Evolutionary conservation across 53 echinoderm and acorn worm species (phyloP).

Genomic region (Apostichopus leukothele): DNA sequence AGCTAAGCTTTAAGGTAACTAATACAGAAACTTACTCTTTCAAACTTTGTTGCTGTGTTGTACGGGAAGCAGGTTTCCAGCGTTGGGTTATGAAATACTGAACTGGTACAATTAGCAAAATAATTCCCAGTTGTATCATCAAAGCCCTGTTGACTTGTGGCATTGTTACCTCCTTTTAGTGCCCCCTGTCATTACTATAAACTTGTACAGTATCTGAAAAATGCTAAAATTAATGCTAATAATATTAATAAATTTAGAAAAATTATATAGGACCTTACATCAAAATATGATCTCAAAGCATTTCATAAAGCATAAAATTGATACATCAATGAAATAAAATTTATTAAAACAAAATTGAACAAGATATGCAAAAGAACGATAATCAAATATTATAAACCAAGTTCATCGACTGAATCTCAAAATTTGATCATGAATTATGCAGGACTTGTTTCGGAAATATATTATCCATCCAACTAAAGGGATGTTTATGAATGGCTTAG

Average conservation of each 20-base stretch:
- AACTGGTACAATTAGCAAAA: conserved; percentile 78
- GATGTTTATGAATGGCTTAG: too few species aligned
- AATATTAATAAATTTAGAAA: not conserved
- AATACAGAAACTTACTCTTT: conserved; percentile 57
- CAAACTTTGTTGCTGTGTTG: conserved; percentile 63
- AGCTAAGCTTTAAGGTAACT: too few species aligned
- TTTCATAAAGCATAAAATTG: too few species aligned
- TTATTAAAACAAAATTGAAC: too few species aligned
- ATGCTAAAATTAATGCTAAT: not conserved
- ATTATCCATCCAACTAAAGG: too few species aligned
- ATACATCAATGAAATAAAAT: too few species aligned
- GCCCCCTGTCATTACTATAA: not conserved
- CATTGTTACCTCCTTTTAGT: conserved; percentile 35
- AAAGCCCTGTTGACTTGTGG: conserved; percentile 65
- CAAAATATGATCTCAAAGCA: too few species aligned
- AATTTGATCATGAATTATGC: too few species aligned
- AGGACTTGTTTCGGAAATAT: too few species aligned
- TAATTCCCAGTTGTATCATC: conserved; percentile 68
- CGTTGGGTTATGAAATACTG: conserved; percentile 81
- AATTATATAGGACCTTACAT: not conserved
- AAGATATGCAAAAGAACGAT: too few species aligned
- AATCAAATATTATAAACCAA: too few species aligned
- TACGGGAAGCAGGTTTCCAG: conserved; percentile 66
- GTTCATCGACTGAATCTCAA: too few species aligned
- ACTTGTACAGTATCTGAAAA: not conserved